A percentile compares a stretch with the other conserved stretches of the same genome.
Evolutionary conservation across 2,888 invertebrate genomes (phyloP).

Genomic region (Scelioninae gen. 1): DNA sequence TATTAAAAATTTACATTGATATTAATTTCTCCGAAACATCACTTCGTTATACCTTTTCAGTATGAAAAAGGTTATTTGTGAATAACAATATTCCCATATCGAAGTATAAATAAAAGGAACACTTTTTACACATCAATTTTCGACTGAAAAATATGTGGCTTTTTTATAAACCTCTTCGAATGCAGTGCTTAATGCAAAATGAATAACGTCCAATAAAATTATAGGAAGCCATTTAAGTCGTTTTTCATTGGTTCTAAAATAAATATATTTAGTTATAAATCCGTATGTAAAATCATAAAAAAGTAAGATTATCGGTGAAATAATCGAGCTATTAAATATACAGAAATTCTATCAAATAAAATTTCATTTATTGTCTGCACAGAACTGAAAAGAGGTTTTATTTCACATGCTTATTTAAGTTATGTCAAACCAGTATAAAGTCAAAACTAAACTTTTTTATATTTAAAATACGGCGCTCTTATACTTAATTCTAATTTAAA

Average conservation of each 20-base stretch:
- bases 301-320: neutral
- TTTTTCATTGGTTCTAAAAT: constrained; percentile 1
- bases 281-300: neutral
- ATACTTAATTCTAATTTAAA: too few relatives aligned
- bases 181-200: constrained; percentile 5
- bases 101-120: constrained; percentile 31
- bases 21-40: neutral
- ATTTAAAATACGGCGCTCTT: too few relatives aligned
- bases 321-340: neutral
- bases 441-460: too few relatives aligned
- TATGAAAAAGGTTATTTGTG: constrained; percentile 9
- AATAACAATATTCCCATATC: constrained; percentile 20
- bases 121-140: neutral
- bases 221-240: neutral
- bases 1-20: neutral
- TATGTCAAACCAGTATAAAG: too few relatives aligned
- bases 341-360: too few relatives aligned
- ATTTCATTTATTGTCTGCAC: too few relatives aligned
- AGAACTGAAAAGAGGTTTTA: too few relatives aligned
- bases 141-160: constrained; percentile 9
- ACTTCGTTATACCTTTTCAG: neutral
- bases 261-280: neutral
- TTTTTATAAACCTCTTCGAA: constrained; percentile 18
- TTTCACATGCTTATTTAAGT: too few relatives aligned
- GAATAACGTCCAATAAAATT: constrained; percentile 37